These are phyloP conservation scores for Serilophus lunatus DNA, from an alignment of 2,113 vertebrate species.

Conservation along the genomic window DNA sequence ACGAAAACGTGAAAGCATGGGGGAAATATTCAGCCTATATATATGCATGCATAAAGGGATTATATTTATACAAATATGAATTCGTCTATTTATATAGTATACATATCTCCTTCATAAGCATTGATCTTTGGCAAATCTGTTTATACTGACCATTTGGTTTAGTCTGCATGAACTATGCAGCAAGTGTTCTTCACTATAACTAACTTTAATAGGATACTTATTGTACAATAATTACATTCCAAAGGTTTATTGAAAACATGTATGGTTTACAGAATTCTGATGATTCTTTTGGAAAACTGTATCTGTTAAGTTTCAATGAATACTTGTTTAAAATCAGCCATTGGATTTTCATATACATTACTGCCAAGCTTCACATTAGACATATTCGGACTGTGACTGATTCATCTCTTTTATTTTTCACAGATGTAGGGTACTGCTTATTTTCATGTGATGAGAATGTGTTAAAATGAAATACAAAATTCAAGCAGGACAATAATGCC, in stretches of 20 bases:
- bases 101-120: neutral
- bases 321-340: neutral
- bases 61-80: neutral
- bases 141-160: neutral
- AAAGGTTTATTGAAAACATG: constrained; percentile 41
- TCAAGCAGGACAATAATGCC: neutral
- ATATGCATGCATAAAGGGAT: neutral
- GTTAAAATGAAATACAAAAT: neutral
- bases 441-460: neutral
- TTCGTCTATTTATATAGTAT: neutral
- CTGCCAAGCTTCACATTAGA: constrained; percentile 3
- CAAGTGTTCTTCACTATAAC: constrained; percentile 1
- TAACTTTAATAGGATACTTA: neutral
- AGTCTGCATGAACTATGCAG: neutral
- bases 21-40: neutral
- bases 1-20: neutral
- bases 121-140: neutral
- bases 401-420: neutral
- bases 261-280: neutral
- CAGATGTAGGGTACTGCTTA: neutral
- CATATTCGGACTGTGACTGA: neutral
- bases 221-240: constrained; percentile 10
- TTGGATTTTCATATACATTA: neutral
- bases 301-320: constrained; percentile 35
- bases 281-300: neutral